Conservation (phyloP, 2,888 invertebrate species). For the Ennomos fuscantarius region DNA sequence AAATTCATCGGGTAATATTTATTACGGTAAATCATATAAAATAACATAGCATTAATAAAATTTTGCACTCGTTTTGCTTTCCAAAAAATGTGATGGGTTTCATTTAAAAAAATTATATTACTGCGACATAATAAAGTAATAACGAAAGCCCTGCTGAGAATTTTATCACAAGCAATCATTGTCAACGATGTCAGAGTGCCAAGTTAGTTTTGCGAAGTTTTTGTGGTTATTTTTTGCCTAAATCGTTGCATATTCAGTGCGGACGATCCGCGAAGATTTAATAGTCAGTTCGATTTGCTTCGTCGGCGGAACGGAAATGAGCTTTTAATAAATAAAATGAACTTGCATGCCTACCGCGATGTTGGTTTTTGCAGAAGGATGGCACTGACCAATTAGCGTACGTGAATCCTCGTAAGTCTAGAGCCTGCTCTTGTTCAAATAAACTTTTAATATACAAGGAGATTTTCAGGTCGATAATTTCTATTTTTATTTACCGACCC, state of each 20-base stretch:
- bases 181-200: conserved; percentile 34
- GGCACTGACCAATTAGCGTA: conserved; percentile 23
- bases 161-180: conserved; percentile 42
- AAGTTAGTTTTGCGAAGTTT: conserved; percentile 37
- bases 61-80: conserved; percentile 4
- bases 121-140: conserved; percentile 38
- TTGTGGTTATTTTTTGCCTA: conserved; percentile 47
- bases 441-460: too few species aligned
- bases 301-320: conserved; percentile 63
- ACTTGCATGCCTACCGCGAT: conserved; percentile 51
- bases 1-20: too few species aligned
- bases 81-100: conserved; percentile 11
- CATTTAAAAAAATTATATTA: conserved; percentile 20
- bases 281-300: conserved; percentile 50
- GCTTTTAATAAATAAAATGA: conserved; percentile 67
- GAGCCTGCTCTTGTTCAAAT: not conserved
- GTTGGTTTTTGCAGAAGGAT: conserved; percentile 41
- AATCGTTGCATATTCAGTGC: conserved; percentile 68
- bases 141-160: conserved; percentile 40
- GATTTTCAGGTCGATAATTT: too few species aligned
- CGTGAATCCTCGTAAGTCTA: conserved; percentile 18
- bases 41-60: not conserved
- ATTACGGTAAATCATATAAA: not conserved
- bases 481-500: too few species aligned
- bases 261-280: conserved; percentile 61